phyloP scores from a whole-genome alignment of 2,888 invertebrate species.

The Dasypogon diadema region DNA sequence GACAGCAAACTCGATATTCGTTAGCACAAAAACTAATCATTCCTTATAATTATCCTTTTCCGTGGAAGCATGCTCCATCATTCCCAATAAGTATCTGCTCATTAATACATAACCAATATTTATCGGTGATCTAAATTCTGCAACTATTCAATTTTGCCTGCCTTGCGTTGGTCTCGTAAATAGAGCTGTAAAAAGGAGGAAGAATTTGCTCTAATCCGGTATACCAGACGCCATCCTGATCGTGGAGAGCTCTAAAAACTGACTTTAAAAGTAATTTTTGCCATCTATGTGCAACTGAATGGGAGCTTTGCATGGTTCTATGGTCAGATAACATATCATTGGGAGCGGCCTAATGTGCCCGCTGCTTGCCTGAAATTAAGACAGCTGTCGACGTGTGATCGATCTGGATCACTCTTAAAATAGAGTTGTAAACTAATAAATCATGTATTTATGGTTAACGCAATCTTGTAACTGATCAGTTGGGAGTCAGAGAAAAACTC shows the following conservation, averaged over 20 bases:
- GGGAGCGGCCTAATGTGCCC: slow-evolving; percentile 8
- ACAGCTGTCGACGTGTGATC: slow-evolving; percentile 28
- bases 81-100: too few species aligned
- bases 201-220: too few species aligned
- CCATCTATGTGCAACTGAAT: slow-evolving; percentile 13
- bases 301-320: slow-evolving; percentile 16
- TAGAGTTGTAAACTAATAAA: slow-evolving; percentile 50
- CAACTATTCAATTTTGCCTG: too few species aligned
- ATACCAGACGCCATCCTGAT: too few species aligned
- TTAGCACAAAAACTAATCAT: too few species aligned
- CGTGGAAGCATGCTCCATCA: too few species aligned
- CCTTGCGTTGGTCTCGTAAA: too few species aligned
- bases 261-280: slow-evolving; percentile 1
- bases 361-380: slow-evolving; percentile 28
- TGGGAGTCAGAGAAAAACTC: slow-evolving; percentile 10
- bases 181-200: too few species aligned
- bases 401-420: slow-evolving; percentile 50
- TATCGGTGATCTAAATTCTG: too few species aligned
- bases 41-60: too few species aligned
- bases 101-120: too few species aligned
- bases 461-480: slow-evolving; percentile 40
- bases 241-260: slow-evolving; percentile 29
- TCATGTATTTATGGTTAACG: slow-evolving; percentile 47
- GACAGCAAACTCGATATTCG: too few species aligned
- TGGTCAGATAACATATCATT: slow-evolving; percentile 32